A percentile compares a stretch with the other conserved stretches of the same genome.
Evolutionary conservation across 2,888 invertebrate genomes (phyloP).

Genomic region (Anthophora plumipes): DNA sequence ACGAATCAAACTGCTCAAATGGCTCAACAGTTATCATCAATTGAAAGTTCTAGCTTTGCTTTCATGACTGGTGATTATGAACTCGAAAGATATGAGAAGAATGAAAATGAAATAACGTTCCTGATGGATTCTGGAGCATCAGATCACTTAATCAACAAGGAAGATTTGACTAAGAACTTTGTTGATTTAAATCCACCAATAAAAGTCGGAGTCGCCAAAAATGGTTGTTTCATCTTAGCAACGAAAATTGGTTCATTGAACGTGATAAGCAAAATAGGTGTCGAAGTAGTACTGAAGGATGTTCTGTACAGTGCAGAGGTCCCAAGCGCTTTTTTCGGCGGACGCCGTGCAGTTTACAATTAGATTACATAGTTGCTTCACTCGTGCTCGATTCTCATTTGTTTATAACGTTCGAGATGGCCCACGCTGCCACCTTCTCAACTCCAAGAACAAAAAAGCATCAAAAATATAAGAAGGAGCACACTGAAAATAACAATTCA

Average conservation of each 20-base stretch:
- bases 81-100: neutral
- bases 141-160: slow-evolving; percentile 4
- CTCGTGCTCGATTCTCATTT: no score
- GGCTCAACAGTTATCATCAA: neutral
- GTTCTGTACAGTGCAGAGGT: slow-evolving; percentile 5
- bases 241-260: neutral
- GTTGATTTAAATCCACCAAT: neutral
- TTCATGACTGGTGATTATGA: neutral
- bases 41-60: neutral
- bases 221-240: neutral
- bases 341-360: no score
- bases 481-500: no score
- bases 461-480: no score
- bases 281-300: neutral
- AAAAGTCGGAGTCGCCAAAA: slow-evolving; percentile 1
- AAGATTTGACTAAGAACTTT: neutral
- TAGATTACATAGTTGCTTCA: no score
- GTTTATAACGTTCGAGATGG: no score
- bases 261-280: neutral
- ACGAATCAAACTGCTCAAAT: neutral
- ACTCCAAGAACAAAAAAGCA: no score
- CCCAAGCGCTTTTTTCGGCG: no score
- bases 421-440: no score
- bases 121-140: slow-evolving; percentile 5
- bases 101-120: no score